A percentile compares a stretch with the other conserved stretches of the same genome.
These are phyloP conservation scores for Ectropis grisescens DNA, from an alignment of 1,140 invertebrate genomes.

Conservation along the genomic window DNA sequence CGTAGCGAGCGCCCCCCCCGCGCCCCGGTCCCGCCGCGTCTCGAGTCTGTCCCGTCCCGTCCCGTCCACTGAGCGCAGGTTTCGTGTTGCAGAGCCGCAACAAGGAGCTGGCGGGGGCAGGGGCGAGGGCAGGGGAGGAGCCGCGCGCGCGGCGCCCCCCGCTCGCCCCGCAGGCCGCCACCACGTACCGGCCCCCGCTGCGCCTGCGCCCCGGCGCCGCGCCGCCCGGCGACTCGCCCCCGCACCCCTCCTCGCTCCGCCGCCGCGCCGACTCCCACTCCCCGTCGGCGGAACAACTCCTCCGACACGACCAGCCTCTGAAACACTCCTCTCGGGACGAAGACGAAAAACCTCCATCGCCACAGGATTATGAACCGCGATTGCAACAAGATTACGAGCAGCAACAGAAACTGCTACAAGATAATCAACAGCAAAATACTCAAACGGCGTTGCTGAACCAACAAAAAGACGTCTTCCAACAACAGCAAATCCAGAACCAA, in stretches of 20 bases:
- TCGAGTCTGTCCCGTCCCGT: conserved; percentile 12
- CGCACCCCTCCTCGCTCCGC: conserved; percentile 37
- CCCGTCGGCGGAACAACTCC: conserved; percentile 32
- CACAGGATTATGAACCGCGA: too few species aligned
- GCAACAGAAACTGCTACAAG: conserved; percentile 9
- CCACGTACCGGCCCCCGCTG: conserved; percentile 53
- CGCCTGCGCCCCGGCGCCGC: conserved; percentile 35
- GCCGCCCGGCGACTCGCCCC: conserved; percentile 18
- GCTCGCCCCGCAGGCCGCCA: conserved; percentile 42
- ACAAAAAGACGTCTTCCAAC: conserved; percentile 4
- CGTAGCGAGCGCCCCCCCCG: too few species aligned
- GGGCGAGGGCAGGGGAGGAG: conserved; percentile 7
- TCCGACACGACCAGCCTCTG: too few species aligned
- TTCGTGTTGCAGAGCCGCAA: conserved; percentile 71
- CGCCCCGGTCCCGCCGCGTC: too few species aligned
- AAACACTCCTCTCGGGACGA: too few species aligned
- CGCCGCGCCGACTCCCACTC: conserved; percentile 42
- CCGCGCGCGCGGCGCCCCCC: conserved; percentile 25
- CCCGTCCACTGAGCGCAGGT: conserved; percentile 35
- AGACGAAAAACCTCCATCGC: neutral
- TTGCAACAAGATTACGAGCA: too few species aligned
- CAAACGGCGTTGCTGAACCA: too few species aligned
- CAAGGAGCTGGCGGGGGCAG: conserved; percentile 41
- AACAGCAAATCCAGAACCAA: conserved; percentile 9
- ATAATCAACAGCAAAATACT: conserved; percentile 15